Percentiles rank a stretch among this genome's conserved stretches.
Conservation (phyloP, 1,140 invertebrate species). For the Archegozetes longisetosus region DNA sequence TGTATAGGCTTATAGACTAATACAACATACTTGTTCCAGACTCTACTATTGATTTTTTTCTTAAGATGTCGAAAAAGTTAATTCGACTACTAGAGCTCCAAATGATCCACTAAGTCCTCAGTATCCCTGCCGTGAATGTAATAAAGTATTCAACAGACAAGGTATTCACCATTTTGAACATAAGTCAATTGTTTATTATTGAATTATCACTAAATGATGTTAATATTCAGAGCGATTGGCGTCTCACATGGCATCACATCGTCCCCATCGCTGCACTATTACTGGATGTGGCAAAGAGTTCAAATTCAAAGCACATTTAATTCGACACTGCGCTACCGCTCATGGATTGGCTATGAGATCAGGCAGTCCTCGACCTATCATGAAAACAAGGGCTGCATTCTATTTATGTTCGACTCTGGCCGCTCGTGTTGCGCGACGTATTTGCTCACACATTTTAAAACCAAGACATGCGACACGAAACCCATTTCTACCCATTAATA, state of each 20-base stretch:
- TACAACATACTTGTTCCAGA: not conserved
- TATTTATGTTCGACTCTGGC: constrained; percentile 73
- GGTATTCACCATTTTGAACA: no score
- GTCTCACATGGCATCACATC: constrained; percentile 41
- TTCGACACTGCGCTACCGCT: constrained; percentile 74
- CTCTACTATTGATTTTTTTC: not conserved
- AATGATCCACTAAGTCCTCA: constrained; percentile 7
- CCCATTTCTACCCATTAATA: constrained; percentile 69
- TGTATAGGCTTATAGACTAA: not conserved
- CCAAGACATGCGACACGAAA: constrained; percentile 68
- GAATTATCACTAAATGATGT: constrained; percentile 5
- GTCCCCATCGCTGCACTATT: constrained; percentile 72
- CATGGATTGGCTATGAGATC: constrained; percentile 53
- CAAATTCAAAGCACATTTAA: constrained; percentile 76
- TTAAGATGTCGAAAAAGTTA: not conserved
- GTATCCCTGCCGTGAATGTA: constrained; percentile 18
- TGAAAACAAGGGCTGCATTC: constrained; percentile 91
- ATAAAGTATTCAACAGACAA: constrained; percentile 25
- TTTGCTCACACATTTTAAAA: constrained; percentile 61
- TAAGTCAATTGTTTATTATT: constrained; percentile 1
- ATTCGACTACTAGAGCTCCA: constrained; percentile 17
- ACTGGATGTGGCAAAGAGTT: constrained; percentile 84
- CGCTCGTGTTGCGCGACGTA: constrained; percentile 63
- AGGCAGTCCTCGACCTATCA: constrained; percentile 71
- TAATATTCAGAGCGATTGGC: constrained; percentile 28